Base-by-base conservation (phyloP, 2,888 invertebrate species). In the Caenorhabditis sinica region DNA sequence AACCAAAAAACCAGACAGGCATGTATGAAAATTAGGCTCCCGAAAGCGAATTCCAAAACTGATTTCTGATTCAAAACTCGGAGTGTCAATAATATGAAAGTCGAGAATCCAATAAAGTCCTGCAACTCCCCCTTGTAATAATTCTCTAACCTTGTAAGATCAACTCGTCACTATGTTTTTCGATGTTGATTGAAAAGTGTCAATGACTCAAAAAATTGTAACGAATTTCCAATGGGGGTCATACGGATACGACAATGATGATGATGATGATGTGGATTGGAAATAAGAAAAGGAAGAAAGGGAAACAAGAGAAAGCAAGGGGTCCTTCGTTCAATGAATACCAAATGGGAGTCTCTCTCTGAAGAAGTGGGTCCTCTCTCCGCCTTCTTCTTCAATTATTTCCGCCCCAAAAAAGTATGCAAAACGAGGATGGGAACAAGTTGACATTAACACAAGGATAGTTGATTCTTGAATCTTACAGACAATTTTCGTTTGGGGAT, bases 251-350 rank as follows among this genome's bases (percentile, higher is more conserved):
- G 25, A 56, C 56, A 28, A 56, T 28, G 56, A 56, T 56, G 51
- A 23, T 20, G 51, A 51, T 51, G 53, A 53, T 25, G 56, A 56
- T 56, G 25, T 56, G 56, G 28, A 56, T 56, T 49, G n/a, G 49
- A 49, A 15, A 56, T n/a, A 49, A n/a, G 17, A 56, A 28, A 28
- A 28, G 13, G 23, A 56, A 53, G 20, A 23, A 23, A 53, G 15
- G 17, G 43, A 74, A 25, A 61, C 45, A 23, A 40, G 28, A 33
- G 49, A 33, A 28, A 53, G 28, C 30, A 17, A 23, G 23, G 28
- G 58, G 63, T 56, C 33, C 49, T 61, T 49, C 74, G 74, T 76
- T 76, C 76, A 76, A 76, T 76, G 76, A 68, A 76, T 76, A 69
- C 76, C 68, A 76, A 76, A 76, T 76, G 76, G 56, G 45, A 9